Base-by-base conservation (phyloP, 2,797 vertebrate genomes). In the Diplodus sargus region DNA sequence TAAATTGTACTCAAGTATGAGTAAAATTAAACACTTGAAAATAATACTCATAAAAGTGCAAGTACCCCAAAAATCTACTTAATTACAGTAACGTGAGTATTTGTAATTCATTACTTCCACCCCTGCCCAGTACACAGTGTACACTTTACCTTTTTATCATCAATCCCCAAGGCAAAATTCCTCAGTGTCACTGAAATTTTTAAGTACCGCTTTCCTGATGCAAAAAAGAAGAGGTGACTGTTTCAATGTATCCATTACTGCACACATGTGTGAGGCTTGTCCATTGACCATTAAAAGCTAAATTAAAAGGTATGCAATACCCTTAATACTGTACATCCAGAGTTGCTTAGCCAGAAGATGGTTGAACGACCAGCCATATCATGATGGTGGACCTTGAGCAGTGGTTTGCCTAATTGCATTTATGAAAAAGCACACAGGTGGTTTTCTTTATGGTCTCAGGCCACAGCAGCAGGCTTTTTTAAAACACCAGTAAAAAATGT, bases 401-500 rank as follows among this genome's bases (percentile, higher is more conserved):
- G 76, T 23, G 67, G 82, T 68, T 86, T 18, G 71, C 81, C 61
- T 87, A 80, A 86, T 83, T 89, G 68, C 61, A 63, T 85, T 85
- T 22, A 54, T 87, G 74, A 88, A 85, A 93, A 87, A 89, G 74
- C 80, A 66, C 74, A 82, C 0, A 39, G 64, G 67, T 70, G 77
- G 87, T 82, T 90, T 85, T 57, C 61, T 83, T 87, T 68, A 85
- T 73, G 76, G 68, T 70, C 83, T 80, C 53, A 34, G 45, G 47
- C 60, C 79, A 72, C 88, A 79, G 67, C 81, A 85, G 70, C 84
- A 81, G 57, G 23, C 43, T 14, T 72, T 81, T 92, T 77, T 72
- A 91, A 90, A 92, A 15, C 16, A 47, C 81, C 93, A 91, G 93
- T 93, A 78, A 88, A 86, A 71, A 88, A 87, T 81, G 87, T 90